A percentile compares a stretch with the other conserved stretches of the same genome.
These are phyloP conservation scores for Drosophila paulistorum DNA, from an alignment of 1,140 invertebrate genomes.

Conservation along the genomic window DNA sequence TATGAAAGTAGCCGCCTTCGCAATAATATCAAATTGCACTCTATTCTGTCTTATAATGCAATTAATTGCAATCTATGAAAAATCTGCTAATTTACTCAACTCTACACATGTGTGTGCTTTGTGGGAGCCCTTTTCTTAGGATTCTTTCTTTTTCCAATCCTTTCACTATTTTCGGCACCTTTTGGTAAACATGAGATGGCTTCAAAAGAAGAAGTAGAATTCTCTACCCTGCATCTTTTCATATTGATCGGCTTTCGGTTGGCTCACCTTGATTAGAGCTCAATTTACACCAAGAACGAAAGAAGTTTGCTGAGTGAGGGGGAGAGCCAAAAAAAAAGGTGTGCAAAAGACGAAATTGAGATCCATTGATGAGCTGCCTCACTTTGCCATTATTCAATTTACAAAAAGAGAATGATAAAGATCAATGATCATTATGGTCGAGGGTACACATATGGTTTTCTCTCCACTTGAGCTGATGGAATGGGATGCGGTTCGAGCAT, in stretches of 20 bases:
- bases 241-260: constrained; percentile 41
- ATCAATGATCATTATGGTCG: constrained; percentile 24
- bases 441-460: constrained; percentile 62
- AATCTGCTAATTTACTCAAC: constrained; percentile 64
- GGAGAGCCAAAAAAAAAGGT: constrained; percentile 36
- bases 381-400: constrained; percentile 50
- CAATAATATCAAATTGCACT: constrained; percentile 49
- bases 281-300: constrained; percentile 53
- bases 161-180: constrained; percentile 78
- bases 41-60: constrained; percentile 42
- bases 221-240: constrained; percentile 8
- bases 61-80: constrained; percentile 47
- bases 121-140: constrained; percentile 17
- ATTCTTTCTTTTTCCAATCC: constrained; percentile 43
- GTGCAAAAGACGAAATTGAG: constrained; percentile 50
- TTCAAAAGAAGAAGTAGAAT: constrained; percentile 42
- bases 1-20: constrained; percentile 28
- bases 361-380: constrained; percentile 40
- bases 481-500: constrained; percentile 12
- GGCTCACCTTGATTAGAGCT: constrained; percentile 65
- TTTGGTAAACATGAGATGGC: constrained; percentile 76
- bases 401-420: constrained; percentile 32
- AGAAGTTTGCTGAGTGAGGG: neutral
- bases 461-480: constrained; percentile 37
- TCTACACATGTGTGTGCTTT: constrained; percentile 70